Conservation (phyloP, 2,888 invertebrate genomes). For the Troilus luridus region DNA sequence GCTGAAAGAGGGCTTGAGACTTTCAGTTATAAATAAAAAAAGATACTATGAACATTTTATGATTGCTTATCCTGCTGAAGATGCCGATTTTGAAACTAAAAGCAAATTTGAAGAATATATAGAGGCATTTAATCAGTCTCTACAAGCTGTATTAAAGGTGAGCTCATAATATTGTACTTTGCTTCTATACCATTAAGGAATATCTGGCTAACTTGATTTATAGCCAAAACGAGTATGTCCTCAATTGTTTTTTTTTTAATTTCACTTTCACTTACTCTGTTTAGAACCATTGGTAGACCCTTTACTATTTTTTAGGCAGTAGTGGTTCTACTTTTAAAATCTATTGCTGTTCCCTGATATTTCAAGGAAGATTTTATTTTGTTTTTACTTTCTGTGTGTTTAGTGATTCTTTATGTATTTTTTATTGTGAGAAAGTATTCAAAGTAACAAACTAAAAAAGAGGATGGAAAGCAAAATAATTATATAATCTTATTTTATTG, state of each 20-base stretch:
- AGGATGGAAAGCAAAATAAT: too few relatives aligned
- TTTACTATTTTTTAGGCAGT: too few relatives aligned
- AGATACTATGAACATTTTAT: conserved; percentile 80
- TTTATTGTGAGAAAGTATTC: too few relatives aligned
- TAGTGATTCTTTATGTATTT: too few relatives aligned
- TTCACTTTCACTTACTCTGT: background rate
- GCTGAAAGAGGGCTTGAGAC: conserved; percentile 88
- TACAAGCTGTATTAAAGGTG: conserved; percentile 68
- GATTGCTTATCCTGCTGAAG: conserved; percentile 70
- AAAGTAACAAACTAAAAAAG: too few relatives aligned
- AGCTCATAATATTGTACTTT: background rate
- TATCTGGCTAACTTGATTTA: background rate
- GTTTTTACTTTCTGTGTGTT: too few relatives aligned
- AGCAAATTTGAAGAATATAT: conserved; percentile 75
- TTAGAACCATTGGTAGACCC: too few relatives aligned
- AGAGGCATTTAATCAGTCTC: conserved; percentile 82
- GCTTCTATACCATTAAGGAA: background rate
- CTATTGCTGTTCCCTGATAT: too few relatives aligned
- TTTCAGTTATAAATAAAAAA: conserved; percentile 86
- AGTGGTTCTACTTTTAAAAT: too few relatives aligned
- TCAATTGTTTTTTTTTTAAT: background rate
- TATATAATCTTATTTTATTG: too few relatives aligned
- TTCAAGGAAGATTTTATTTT: too few relatives aligned
- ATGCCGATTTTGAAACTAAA: conserved; percentile 68
- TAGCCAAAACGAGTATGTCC: background rate